Base-by-base conservation (phyloP, 2,888 invertebrate species). In the Cactoblastis cactorum region DNA sequence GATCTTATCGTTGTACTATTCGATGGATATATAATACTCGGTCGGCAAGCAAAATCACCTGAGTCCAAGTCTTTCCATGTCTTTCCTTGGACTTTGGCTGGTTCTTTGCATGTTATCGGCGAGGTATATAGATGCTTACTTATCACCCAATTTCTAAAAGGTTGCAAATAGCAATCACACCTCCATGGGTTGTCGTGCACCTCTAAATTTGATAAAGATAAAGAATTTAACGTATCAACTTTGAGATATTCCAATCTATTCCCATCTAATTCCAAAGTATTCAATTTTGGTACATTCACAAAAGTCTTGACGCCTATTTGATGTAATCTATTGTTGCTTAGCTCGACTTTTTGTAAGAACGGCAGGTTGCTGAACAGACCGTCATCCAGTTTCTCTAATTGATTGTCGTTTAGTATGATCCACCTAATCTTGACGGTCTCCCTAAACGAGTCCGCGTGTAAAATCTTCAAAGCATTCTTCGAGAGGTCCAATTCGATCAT, bases 111-210 rank as follows among this genome's bases (percentile, higher is more conserved):
- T 28, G 92, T 91, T 32, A 96, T 95, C 1, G 94, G 93, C 15
- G 92, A 91, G 0, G 95, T 94, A 65, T 95, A 94, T 14, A 97
- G 84, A 49, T 95, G 95, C 55, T 92, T 92, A 53, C 92, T 91
- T 8, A 94, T 91, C 11, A 93, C 92, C 92, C 94, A 96, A 67
- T 95, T 93, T 41, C 96, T 92, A 59, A 97, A 95, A 14, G 92
- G 91, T 67, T 95, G 93, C 49, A 97, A 83, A 56, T 94, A 92
- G 69, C 97, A 97, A 70, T 97, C 96, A 71, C 97, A 97, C 54
- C 94, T 92, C 97, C 97, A 97, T 0, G 95, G 95, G 74, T 97
- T 97, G 55, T 94, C 93, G 57, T 93, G 92, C 0, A 97, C 88
- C 50, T 94, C 94, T 38, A 97, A 84, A 65, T 94, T 94, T 19